These are phyloP conservation scores for Datnioides undecimradiatus DNA, from an alignment of 2,113 vertebrate species.

Conservation along the genomic window DNA sequence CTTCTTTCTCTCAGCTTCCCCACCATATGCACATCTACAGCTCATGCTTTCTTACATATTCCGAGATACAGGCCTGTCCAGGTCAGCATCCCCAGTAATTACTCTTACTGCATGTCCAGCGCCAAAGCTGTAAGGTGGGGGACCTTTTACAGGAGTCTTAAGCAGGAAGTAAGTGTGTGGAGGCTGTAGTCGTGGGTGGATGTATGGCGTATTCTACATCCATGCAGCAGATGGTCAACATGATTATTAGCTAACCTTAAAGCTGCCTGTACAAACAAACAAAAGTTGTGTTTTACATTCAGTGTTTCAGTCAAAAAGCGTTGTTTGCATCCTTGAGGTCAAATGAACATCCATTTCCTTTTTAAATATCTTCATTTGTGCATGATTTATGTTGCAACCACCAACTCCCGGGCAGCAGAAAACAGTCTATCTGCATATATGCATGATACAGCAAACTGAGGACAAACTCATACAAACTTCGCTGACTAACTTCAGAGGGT, in stretches of 20 bases:
- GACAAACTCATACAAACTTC: no score
- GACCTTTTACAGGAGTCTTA: background rate
- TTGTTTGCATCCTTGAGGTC: no score
- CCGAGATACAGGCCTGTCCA: background rate
- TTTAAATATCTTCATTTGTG: background rate
- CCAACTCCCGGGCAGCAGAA: no score
- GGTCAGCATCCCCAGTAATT: background rate
- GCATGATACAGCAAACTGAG: no score
- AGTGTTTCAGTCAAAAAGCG: no score
- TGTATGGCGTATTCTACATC: background rate
- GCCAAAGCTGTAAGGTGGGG: background rate
- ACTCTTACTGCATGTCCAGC: background rate
- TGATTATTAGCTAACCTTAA: no score
- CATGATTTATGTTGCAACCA: no score
- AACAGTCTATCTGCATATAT: no score
- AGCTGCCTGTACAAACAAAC: background rate
- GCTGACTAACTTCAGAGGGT: no score
- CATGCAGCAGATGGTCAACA: no score
- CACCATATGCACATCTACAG: no score
- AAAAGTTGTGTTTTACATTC: background rate
- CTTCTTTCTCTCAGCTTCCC: background rate
- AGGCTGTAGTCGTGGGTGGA: background rate
- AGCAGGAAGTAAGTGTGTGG: background rate
- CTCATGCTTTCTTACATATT: background rate
- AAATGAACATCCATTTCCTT: no score